Conservation (phyloP, 2,113 vertebrate species). For the Mustela lutreola region DNA sequence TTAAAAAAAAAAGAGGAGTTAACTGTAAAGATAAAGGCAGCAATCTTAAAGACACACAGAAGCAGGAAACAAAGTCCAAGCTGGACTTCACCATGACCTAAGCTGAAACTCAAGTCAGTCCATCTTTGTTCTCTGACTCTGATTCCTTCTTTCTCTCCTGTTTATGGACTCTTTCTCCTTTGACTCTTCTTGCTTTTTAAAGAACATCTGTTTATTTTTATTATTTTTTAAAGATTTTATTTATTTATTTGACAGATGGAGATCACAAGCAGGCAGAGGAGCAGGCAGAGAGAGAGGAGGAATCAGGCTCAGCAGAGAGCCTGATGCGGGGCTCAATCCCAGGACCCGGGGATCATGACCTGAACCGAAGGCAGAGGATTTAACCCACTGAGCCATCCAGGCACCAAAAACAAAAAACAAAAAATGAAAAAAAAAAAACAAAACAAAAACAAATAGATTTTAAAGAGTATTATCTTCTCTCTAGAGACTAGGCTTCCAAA, state of each 20-base stretch:
- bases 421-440: no score
- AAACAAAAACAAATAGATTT: background rate
- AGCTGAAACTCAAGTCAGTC: background rate
- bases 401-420: no score
- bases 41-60: background rate
- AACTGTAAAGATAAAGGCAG: slow-evolving; percentile 17
- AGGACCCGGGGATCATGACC: no score
- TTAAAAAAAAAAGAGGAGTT: slow-evolving; percentile 12
- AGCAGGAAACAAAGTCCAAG: slow-evolving; percentile 54
- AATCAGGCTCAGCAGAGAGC: no score
- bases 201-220: background rate
- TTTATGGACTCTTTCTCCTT: background rate
- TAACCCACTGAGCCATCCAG: no score
- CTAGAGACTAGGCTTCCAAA: background rate
- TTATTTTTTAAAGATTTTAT: no score
- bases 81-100: background rate
- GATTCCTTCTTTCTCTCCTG: background rate
- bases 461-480: background rate
- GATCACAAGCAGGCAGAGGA: no score
- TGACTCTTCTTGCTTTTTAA: background rate
- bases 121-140: background rate
- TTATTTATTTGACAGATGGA: no score
- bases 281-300: no score
- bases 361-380: no score
- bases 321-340: no score